Evolutionary conservation across 1,140 invertebrate species (phyloP).

Genomic region (Trichoplusia ni): DNA sequence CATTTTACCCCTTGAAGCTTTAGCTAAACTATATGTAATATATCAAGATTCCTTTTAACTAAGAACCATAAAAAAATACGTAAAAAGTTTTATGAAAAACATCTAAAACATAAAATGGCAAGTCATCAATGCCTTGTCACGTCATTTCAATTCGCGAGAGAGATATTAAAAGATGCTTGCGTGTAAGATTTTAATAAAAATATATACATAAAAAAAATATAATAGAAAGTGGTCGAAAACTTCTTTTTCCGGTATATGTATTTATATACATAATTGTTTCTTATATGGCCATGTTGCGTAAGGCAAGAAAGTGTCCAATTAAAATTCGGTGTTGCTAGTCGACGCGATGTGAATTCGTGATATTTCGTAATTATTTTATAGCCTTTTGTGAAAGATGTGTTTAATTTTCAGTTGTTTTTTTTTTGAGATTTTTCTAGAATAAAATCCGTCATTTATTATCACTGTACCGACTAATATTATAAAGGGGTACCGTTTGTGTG

Average conservation of each 20-base stretch:
- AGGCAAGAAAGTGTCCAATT: slow-evolving; percentile 74
- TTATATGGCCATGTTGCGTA: slow-evolving; percentile 64
- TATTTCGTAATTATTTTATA: slow-evolving; percentile 37
- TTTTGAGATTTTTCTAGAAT: neutral
- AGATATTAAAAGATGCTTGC: slow-evolving; percentile 47
- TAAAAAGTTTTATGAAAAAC: neutral
- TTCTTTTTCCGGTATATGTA: slow-evolving; percentile 70
- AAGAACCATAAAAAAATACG: neutral
- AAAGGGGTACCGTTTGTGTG: too few species aligned
- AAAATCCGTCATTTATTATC: too few species aligned
- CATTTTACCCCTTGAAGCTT: too few species aligned
- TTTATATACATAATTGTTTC: slow-evolving; percentile 76
- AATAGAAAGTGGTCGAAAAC: slow-evolving; percentile 34
- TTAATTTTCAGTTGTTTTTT: slow-evolving; percentile 23
- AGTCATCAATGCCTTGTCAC: neutral
- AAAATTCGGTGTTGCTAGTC: slow-evolving; percentile 68
- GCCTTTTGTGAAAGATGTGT: slow-evolving; percentile 24
- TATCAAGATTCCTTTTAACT: too few species aligned
- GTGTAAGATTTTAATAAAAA: slow-evolving; percentile 60
- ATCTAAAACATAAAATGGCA: neutral
- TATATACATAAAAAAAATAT: slow-evolving; percentile 31
- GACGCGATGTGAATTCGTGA: slow-evolving; percentile 33
- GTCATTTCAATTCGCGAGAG: neutral
- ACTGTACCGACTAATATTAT: too few species aligned
- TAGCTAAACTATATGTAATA: too few species aligned